Evolutionary conservation across 2,113 vertebrate species (phyloP), one percentile per base, ranked within the genome.

Genomic region (Mastomys coucha): DNA sequence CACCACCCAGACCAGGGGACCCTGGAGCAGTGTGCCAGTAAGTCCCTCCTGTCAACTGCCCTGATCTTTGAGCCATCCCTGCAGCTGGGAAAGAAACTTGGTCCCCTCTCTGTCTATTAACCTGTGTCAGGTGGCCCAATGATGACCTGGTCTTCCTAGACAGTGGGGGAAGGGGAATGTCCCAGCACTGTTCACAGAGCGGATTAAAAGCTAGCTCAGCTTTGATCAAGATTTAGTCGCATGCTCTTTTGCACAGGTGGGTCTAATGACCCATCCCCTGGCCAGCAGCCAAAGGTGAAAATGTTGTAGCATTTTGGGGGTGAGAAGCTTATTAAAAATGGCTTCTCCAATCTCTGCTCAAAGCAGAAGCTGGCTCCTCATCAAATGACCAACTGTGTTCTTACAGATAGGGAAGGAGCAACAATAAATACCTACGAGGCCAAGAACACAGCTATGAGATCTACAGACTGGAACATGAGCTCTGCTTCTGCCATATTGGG

Each of bases 11-110:
- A 89, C 93, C 89, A 31, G 0, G 91, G 60, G 78, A 42, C 73
- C 65, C 91, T 28, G 82, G 96, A 98, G 78, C 84, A 91, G 0
- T 99, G 99, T 80, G 96, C 97, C 56, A 89, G 98, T 99, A 98
- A 99, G 99, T 96, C 12, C 91, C 91, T 58, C 94, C 77, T 80
- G 51, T 58, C 26, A 42, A 13, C 7, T 16, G 7, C 11, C 63
- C 86, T 9, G 1, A 13, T 24, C 91, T 26, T n/a, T 24, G 31
- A 73, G 75, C 63, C 49, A 63, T 17, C 53, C 39, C 36, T 12
- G 39, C 4, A 72, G 22, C 75, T 26, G 63, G 42, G 77, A 9
- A 51, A 33, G 65, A 60, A 53, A 36, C n/a, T 5, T 2, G 45
- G 72, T 51, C 58, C 80, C 85, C 20, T 70, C 12, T 10, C 58